A percentile compares a stretch with the other conserved stretches of the same genome.
Evolutionary conservation across 2,797 vertebrate genomes (phyloP).

Genomic region (Coranthus polyacanthus): DNA sequence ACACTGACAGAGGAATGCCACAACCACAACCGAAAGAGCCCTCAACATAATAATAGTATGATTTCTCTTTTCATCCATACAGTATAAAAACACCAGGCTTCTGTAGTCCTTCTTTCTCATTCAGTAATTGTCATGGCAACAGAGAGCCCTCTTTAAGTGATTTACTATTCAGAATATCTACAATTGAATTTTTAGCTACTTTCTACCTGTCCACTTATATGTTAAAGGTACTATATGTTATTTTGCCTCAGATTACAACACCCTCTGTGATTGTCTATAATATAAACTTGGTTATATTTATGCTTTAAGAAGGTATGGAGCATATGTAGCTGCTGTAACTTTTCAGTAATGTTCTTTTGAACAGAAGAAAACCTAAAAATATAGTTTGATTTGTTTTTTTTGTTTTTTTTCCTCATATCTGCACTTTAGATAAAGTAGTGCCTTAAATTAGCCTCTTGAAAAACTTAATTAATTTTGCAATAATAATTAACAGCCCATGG

Average conservation of each 20-base stretch:
- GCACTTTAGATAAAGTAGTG: conserved; percentile 9
- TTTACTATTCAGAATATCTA: conserved; percentile 3
- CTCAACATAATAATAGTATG: conserved; percentile 8
- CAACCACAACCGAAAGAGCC: not conserved
- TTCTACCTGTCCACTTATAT: not conserved
- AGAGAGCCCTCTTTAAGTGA: conserved; percentile 6
- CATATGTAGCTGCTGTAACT: not conserved
- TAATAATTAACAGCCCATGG: conserved; percentile 26
- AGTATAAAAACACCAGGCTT: conserved; percentile 3
- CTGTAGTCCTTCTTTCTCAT: not conserved
- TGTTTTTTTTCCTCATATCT: too few relatives aligned
- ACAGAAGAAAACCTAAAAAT: not conserved
- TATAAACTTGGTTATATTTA: too few relatives aligned
- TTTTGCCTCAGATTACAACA: too few relatives aligned
- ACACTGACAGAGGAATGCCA: not conserved
- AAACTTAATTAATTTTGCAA: conserved; percentile 38
- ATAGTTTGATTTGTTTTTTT: not conserved
- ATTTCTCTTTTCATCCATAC: conserved; percentile 14
- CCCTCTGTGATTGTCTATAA: too few relatives aligned
- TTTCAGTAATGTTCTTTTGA: too few relatives aligned
- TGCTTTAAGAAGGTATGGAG: too few relatives aligned
- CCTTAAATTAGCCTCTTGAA: conserved; percentile 35
- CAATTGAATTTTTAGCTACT: not conserved
- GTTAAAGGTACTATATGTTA: too few relatives aligned
- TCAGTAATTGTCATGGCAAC: conserved; percentile 20